Conservation (phyloP, 2,797 vertebrate species). For the Channallabes apus region DNA sequence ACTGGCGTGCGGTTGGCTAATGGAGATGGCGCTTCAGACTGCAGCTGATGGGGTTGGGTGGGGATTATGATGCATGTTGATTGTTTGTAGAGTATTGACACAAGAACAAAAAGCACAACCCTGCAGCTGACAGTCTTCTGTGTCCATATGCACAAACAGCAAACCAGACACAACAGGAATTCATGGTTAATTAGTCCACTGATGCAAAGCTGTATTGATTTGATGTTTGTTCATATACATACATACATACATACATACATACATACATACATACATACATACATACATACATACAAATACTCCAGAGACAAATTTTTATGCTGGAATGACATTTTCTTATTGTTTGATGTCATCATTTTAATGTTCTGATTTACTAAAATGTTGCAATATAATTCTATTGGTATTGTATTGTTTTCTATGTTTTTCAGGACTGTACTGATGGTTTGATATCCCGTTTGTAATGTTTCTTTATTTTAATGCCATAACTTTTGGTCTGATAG, state of each 20-base stretch:
- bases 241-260: background rate
- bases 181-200: background rate
- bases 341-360: background rate
- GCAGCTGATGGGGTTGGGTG: constrained; percentile 85
- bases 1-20: constrained; percentile 92
- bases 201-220: background rate
- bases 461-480: background rate
- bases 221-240: background rate
- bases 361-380: background rate
- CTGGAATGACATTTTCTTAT: background rate
- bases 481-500: background rate
- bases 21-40: constrained; percentile 96
- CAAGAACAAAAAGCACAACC: constrained; percentile 82
- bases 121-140: constrained; percentile 71
- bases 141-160: constrained; percentile 43
- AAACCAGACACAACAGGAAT: constrained; percentile 10
- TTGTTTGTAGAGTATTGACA: constrained; percentile 85
- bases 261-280: too few relatives aligned
- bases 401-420: background rate
- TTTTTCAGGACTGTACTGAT: background rate
- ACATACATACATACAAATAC: background rate
- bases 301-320: background rate
- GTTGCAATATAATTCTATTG: background rate
- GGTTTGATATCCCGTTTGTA: background rate
- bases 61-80: constrained; percentile 95